phyloP scores from a whole-genome alignment of 2,888 invertebrate species.

The Adelognathus sp. region DNA sequence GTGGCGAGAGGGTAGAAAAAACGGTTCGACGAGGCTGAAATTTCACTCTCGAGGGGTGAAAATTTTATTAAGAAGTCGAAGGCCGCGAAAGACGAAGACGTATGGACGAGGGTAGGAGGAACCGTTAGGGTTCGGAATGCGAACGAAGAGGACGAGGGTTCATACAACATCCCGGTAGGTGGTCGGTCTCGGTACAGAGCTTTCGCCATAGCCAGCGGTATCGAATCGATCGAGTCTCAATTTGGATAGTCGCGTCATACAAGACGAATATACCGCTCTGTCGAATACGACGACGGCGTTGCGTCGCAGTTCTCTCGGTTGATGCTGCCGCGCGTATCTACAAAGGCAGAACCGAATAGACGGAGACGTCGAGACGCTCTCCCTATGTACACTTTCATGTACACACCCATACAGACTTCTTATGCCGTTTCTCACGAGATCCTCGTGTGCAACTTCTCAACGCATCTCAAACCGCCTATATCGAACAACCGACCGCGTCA shows the following conservation, averaged over 20 bases:
- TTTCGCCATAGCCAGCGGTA: conserved; percentile 49
- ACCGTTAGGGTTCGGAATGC: conserved; percentile 5
- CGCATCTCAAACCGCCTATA: conserved; percentile 24
- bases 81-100: conserved; percentile 37
- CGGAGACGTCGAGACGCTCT: conserved; percentile 30
- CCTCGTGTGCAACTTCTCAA: conserved; percentile 28
- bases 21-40: conserved; percentile 16
- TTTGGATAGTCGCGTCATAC: conserved; percentile 73
- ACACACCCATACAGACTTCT: conserved; percentile 26
- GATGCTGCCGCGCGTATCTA: conserved; percentile 32
- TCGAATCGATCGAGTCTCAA: conserved; percentile 75
- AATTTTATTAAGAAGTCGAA: conserved; percentile 65
- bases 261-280: conserved; percentile 72
- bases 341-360: conserved; percentile 45
- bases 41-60: too few species aligned
- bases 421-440: conserved; percentile 31
- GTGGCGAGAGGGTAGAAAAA: background rate
- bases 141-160: background rate
- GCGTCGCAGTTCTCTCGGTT: conserved; percentile 25
- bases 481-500: conserved; percentile 30
- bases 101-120: conserved; percentile 2
- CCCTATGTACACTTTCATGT: background rate
- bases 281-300: conserved; percentile 57
- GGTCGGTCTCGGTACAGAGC: conserved; percentile 2
- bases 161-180: background rate